Conservation (phyloP, 2,888 invertebrate genomes). For the Orthosia cruda region DNA sequence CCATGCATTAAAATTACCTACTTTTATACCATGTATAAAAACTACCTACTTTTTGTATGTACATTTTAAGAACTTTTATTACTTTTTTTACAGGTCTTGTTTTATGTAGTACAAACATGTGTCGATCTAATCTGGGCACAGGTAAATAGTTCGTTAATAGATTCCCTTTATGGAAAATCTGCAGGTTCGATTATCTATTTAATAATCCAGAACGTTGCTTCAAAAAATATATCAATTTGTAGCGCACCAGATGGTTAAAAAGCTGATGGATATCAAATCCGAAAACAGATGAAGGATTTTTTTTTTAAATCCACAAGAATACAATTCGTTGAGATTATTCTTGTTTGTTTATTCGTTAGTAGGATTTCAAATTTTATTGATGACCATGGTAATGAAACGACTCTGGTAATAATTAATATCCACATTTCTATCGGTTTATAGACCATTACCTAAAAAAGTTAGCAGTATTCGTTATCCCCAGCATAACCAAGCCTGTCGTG, state of each 20-base stretch:
- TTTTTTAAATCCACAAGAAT: too few species aligned
- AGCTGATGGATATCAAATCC: background rate
- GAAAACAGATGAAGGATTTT: constrained; percentile 1
- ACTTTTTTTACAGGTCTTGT: too few species aligned
- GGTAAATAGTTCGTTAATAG: background rate
- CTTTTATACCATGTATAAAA: background rate
- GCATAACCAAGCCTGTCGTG: constrained; percentile 8
- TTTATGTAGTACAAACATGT: too few species aligned
- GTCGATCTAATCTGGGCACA: too few species aligned
- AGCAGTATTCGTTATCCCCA: background rate
- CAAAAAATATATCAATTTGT: background rate
- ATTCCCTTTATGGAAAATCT: background rate
- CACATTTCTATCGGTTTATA: constrained; percentile 8
- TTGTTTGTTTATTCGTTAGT: too few species aligned
- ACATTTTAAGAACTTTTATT: too few species aligned
- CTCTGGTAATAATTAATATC: background rate
- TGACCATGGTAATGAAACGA: too few species aligned
- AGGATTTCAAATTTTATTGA: background rate
- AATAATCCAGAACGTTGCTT: background rate
- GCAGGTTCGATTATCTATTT: background rate
- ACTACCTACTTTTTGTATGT: background rate
- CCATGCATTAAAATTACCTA: background rate
- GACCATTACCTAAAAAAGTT: constrained; percentile 7
- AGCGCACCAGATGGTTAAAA: background rate
- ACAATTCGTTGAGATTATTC: background rate